These are phyloP conservation scores for Haliaeetus leucogaster DNA, from an alignment of 2,113 vertebrate genomes.

Conservation along the genomic window DNA sequence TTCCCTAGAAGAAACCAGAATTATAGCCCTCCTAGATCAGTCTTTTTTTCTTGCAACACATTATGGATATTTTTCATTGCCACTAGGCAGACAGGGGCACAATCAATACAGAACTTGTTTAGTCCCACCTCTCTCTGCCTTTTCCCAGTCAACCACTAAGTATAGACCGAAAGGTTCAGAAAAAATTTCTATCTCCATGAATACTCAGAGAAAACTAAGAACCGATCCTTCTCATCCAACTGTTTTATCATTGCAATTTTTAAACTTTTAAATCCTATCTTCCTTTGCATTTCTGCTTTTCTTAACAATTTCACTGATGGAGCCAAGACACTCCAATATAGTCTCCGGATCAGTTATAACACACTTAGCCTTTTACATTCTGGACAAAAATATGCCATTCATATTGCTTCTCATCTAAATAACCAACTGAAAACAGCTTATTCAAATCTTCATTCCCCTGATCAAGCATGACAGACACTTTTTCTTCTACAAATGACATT, in stretches of 20 bases:
- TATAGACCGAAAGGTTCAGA: not conserved
- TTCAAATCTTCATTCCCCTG: not conserved
- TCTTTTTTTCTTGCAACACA: not conserved
- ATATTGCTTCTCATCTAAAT: slow-evolving; percentile 3
- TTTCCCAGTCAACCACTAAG: not conserved
- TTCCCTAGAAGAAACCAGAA: not conserved
- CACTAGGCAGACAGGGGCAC: not conserved
- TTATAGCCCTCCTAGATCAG: not conserved
- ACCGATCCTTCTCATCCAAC: not conserved
- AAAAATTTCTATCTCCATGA: not conserved
- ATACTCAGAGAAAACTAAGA: not conserved
- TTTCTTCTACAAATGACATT: not conserved
- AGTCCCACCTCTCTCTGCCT: not conserved
- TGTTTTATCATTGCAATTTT: not conserved
- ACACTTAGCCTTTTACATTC: not conserved
- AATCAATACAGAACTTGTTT: not conserved
- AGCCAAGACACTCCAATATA: not conserved
- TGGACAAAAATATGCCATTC: slow-evolving; percentile 1
- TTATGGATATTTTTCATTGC: not conserved
- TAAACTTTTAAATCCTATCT: not conserved
- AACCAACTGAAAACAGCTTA: not conserved
- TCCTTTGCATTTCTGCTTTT: not conserved
- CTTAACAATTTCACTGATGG: not conserved
- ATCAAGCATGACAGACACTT: not conserved
- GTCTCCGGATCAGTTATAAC: not conserved